Evolutionary conservation across 92 coral and sea anemone genomes (phyloP).

Genomic region (Epizoanthus scotinus): DNA sequence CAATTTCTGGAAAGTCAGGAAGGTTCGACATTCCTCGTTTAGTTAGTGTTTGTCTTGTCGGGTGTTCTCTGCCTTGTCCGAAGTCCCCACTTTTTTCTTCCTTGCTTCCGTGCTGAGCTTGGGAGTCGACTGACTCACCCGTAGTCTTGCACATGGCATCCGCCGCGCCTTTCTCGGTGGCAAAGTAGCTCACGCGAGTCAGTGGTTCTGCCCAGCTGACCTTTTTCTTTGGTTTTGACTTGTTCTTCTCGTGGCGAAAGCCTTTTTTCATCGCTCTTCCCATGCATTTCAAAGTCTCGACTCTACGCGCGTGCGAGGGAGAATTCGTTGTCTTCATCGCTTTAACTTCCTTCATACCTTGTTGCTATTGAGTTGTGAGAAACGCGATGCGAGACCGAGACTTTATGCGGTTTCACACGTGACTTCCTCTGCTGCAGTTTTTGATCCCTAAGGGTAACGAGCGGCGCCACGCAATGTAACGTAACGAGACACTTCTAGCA

Average conservation of each 20-base stretch:
- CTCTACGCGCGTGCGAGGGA: background rate
- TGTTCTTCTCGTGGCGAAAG: background rate
- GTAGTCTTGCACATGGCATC: background rate
- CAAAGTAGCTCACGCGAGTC: conserved; percentile 18
- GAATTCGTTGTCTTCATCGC: background rate
- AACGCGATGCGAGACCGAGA: background rate
- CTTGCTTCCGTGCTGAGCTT: background rate
- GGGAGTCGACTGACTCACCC: background rate
- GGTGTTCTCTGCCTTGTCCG: background rate
- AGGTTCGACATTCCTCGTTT: background rate
- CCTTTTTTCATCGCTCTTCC: conserved; percentile 5
- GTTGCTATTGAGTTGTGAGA: background rate
- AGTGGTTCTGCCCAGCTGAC: conserved; percentile 38
- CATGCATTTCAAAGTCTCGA: conserved; percentile 6
- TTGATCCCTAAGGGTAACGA: background rate
- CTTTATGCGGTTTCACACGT: conserved; percentile 15
- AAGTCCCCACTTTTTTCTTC: background rate
- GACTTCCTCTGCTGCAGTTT: background rate
- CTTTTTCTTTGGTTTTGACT: background rate
- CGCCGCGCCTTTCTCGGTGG: background rate
- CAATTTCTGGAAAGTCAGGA: conserved; percentile 2
- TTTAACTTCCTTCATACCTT: background rate
- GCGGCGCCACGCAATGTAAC: background rate
- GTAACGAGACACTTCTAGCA: conserved; percentile 22
- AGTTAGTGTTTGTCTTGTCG: background rate